Percentiles rank a stretch among this genome's conserved stretches.
These are phyloP conservation scores for Tubulanus polymorphus DNA, from an alignment of 2,888 invertebrate species.

Conservation along the genomic window DNA sequence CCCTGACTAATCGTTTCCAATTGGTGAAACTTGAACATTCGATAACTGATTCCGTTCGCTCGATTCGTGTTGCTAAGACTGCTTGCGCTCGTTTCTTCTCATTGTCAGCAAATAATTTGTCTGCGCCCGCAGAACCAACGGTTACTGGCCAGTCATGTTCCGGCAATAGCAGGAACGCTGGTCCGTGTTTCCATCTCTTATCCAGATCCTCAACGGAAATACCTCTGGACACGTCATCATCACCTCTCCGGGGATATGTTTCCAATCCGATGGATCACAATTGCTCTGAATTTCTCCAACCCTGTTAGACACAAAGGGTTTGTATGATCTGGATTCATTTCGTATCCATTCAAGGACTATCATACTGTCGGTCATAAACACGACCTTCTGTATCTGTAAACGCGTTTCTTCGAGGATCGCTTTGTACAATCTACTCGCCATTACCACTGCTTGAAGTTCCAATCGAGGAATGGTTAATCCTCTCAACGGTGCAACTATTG, in stretches of 20 bases:
- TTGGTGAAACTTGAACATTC: not conserved
- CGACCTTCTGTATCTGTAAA: not conserved
- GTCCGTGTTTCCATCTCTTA: not conserved
- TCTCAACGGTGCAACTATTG: conserved; percentile 1
- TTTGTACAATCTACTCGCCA: not conserved
- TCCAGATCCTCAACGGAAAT: not conserved
- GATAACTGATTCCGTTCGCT: not conserved
- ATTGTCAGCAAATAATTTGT: no score
- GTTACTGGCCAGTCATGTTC: not conserved
- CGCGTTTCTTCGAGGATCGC: not conserved
- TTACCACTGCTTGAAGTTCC: not conserved
- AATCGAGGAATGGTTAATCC: not conserved
- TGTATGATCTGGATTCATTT: not conserved
- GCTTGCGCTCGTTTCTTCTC: no score
- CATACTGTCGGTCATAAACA: not conserved
- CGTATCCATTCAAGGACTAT: conserved; percentile 1
- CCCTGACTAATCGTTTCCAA: not conserved
- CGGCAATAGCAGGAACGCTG: not conserved
- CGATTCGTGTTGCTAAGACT: no score
- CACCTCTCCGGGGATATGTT: not conserved
- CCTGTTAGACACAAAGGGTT: not conserved
- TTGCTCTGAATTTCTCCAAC: conserved; percentile 1
- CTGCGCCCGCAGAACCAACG: not conserved
- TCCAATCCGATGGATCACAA: not conserved
- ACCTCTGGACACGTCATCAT: conserved; percentile 3